Percentiles rank a stretch among this genome's conserved stretches.
Conservation (phyloP, 1,140 invertebrate species). For the Zaprionus capensis region DNA sequence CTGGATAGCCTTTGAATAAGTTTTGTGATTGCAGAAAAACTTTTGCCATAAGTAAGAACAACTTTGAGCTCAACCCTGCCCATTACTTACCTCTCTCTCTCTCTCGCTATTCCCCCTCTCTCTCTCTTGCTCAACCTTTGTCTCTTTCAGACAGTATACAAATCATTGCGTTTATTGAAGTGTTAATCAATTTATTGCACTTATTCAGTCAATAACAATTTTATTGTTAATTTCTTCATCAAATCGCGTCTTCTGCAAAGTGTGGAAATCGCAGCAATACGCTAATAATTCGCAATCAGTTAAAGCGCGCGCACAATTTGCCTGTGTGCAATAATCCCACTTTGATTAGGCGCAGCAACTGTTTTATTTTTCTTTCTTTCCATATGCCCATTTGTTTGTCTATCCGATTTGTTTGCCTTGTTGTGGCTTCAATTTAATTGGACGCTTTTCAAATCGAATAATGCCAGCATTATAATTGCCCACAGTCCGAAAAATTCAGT, state of each 20-base stretch:
- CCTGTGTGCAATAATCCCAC: not conserved
- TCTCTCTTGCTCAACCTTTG: not conserved
- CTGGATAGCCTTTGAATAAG: not conserved
- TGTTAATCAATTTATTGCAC: slow-evolving; percentile 6
- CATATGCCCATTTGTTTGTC: slow-evolving; percentile 1
- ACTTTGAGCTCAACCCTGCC: not conserved
- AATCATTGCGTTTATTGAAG: not conserved
- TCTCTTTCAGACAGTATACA: not conserved
- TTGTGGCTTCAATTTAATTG: slow-evolving; percentile 11
- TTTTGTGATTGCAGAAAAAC: not conserved
- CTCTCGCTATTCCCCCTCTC: too few relatives aligned
- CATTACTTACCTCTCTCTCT: not conserved
- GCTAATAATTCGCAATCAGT: slow-evolving; percentile 13
- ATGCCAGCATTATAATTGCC: slow-evolving; percentile 24
- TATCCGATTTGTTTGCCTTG: slow-evolving; percentile 1
- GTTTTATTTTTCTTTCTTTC: not conserved
- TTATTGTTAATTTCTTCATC: slow-evolving; percentile 6
- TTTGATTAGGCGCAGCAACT: not conserved
- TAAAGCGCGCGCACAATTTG: not conserved
- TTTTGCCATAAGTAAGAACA: not conserved
- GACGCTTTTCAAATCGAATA: not conserved
- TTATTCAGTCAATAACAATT: slow-evolving; percentile 1
- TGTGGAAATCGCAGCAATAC: slow-evolving; percentile 2
- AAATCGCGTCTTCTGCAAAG: not conserved
- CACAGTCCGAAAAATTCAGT: slow-evolving; percentile 34